Base-by-base conservation (phyloP, 2,113 vertebrate genomes). In the Eulemur rufifrons region DNA sequence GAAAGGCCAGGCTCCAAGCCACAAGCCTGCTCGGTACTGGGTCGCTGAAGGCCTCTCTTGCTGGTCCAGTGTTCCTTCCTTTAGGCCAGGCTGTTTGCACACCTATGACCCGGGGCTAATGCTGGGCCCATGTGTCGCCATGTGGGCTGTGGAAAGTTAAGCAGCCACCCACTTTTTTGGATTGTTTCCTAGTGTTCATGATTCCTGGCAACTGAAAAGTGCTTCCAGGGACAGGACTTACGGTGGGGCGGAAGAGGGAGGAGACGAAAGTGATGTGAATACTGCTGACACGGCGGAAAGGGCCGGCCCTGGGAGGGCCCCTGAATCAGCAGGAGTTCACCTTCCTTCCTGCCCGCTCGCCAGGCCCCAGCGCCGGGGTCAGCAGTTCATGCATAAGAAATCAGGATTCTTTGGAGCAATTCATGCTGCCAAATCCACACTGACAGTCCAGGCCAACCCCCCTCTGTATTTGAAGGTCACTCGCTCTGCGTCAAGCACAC, bases 381-480 rank as follows among this genome's bases (percentile, higher is more conserved):
- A 93, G 82, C 25, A 83, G 77, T 97, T 94, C 97, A 98, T 85
- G 96, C 97, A 89, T 86, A 97, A 98, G 96, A 97, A 95, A 96
- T 94, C 77, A 71, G 88, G 86, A 96, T 96, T 97, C 91, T 96
- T 61, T 84, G 91, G 91, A 95, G 83, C 45, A 64, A 86, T 12
- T 96, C 95, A 96, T n/a, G 78, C 91, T 96, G 93, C 78, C 91
- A 97, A 97, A 97, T 95, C 64, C 50, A 94, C 64, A 34, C 18
- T 71, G 91, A 97, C 97, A 96, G 81, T 39, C 20, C 15, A 32
- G 61, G 78, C 80, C 81, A 25, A 47, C 18, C 68, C 45, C 84
- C 32, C 45, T 18, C 47, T 8, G 47, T 39, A 6, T 82, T 23
- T 50, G 74, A 97, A 97, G 93, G 91, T 91, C 95, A 91, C 45